Evolutionary conservation across 2,888 invertebrate species (phyloP), one percentile per base, ranked within the genome.

Genomic region (Andrena camellia): DNA sequence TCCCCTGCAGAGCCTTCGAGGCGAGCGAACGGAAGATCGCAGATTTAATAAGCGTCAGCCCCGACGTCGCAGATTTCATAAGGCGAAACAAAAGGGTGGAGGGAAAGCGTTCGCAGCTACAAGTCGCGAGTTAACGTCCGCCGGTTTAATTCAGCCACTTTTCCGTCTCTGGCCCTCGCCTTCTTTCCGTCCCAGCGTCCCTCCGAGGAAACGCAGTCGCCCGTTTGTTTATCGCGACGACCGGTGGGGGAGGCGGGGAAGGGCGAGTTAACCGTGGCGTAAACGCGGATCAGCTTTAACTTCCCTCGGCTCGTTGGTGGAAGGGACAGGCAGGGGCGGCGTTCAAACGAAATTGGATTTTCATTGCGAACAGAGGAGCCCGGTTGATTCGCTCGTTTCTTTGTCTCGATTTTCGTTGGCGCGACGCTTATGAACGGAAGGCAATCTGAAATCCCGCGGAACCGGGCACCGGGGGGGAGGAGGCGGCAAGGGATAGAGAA

Each of bases 331-430:
- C 54, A 2, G 31, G 64, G 42, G 64, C 5, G 35, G 35, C 57
- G 64, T 70, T 79, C 69, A 66, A 79, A 75, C 79, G 66, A 70
- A 76, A 80, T 80, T 80, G 71, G 66, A 80, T 80, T 71, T 70
- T 80, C 80, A 80, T 80, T 42, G 71, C 66, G 23, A 52, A 31
- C 23, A 29, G 80, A 60, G 64, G n/a, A 52, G 33, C 29, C 68
- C 68, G 42, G 64, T 73, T 81, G 66, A 78, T 78, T 78, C 73
- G 68, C 33, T 26, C 72, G 78, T 67, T 72, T 50, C 72, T 72
- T 78, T 67, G 67, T 67, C 64, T 31, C 75, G 59, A 67, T 59
- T 66, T 62, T 31, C 33, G 33, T 63, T 63, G 23, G 23, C 62
- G 33, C 72, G 67, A 72, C 35, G 68, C 57, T 75, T 75, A 69